Evolutionary conservation across 2,888 invertebrate species (phyloP).

Genomic region (Odontocolon sp.): DNA sequence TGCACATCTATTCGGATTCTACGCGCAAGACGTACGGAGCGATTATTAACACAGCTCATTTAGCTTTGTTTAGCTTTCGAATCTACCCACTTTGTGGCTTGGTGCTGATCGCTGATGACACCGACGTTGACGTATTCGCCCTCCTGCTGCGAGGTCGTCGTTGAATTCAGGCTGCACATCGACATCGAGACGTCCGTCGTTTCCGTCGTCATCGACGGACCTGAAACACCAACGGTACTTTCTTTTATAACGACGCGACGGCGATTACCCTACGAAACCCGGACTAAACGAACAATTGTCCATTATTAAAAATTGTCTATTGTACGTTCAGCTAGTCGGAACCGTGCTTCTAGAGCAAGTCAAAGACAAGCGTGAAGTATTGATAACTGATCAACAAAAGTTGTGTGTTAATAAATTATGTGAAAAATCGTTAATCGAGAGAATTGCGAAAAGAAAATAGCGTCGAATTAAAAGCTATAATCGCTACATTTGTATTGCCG

Average conservation of each 20-base stretch:
- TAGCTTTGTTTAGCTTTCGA: background rate
- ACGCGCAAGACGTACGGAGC: constrained; percentile 24
- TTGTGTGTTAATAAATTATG: background rate
- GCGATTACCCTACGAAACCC: background rate
- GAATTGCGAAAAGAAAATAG: background rate
- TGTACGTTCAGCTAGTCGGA: background rate
- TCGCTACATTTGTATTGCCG: background rate
- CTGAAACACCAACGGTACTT: constrained; percentile 76
- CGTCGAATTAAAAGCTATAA: too few relatives aligned
- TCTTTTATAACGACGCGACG: background rate
- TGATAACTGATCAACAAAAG: background rate
- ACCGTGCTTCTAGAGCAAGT: background rate
- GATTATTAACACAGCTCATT: constrained; percentile 12
- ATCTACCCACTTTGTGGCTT: constrained; percentile 73
- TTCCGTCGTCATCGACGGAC: constrained; percentile 81
- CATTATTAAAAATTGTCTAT: background rate
- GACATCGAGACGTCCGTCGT: constrained; percentile 82
- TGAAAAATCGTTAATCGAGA: background rate
- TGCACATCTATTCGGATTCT: constrained; percentile 18
- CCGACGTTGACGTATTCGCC: constrained; percentile 81
- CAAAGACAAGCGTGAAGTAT: background rate
- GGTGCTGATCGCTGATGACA: constrained; percentile 70
- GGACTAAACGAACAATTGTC: background rate
- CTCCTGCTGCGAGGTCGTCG: constrained; percentile 78
- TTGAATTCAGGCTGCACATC: constrained; percentile 82